A percentile compares a stretch with the other conserved stretches of the same genome.
Conservation (phyloP, 2,797 vertebrate species). For the Diplodus puntazzo region DNA sequence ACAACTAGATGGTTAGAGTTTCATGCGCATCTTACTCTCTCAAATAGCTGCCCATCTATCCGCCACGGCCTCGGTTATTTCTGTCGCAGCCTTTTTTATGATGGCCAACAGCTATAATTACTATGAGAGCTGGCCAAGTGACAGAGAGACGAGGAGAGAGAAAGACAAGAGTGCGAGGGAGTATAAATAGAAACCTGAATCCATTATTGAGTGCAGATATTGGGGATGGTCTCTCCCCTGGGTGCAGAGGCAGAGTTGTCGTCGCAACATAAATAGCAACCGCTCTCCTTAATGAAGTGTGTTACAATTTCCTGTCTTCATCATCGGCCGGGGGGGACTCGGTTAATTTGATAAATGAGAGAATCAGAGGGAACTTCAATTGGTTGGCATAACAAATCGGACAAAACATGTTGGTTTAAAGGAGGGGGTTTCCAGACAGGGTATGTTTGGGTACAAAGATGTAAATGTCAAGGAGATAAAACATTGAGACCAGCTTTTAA, state of each 20-base stretch:
- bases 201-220: slow-evolving; percentile 84
- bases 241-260: slow-evolving; percentile 75
- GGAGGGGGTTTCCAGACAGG: slow-evolving; percentile 17
- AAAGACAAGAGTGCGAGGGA: slow-evolving; percentile 48
- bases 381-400: slow-evolving; percentile 48
- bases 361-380: slow-evolving; percentile 20
- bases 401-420: slow-evolving; percentile 25
- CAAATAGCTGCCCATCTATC: slow-evolving; percentile 60
- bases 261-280: slow-evolving; percentile 77
- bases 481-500: slow-evolving; percentile 25
- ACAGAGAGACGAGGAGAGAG: slow-evolving; percentile 58
- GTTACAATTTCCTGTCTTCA: slow-evolving; percentile 63
- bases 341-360: slow-evolving; percentile 57
- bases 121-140: slow-evolving; percentile 61
- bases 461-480: background rate
- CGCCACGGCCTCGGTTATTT: slow-evolving; percentile 66
- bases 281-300: slow-evolving; percentile 66
- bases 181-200: slow-evolving; percentile 81
- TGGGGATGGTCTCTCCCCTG: slow-evolving; percentile 77
- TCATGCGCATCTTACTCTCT: slow-evolving; percentile 51
- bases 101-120: slow-evolving; percentile 78
- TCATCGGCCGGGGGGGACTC: slow-evolving; percentile 48
- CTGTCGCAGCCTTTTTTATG: slow-evolving; percentile 67
- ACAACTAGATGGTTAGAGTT: slow-evolving; percentile 45
- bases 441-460: slow-evolving; percentile 11